These are phyloP conservation scores for Dryadula phaetusa DNA, from an alignment of 2,888 invertebrate genomes.

Conservation along the genomic window DNA sequence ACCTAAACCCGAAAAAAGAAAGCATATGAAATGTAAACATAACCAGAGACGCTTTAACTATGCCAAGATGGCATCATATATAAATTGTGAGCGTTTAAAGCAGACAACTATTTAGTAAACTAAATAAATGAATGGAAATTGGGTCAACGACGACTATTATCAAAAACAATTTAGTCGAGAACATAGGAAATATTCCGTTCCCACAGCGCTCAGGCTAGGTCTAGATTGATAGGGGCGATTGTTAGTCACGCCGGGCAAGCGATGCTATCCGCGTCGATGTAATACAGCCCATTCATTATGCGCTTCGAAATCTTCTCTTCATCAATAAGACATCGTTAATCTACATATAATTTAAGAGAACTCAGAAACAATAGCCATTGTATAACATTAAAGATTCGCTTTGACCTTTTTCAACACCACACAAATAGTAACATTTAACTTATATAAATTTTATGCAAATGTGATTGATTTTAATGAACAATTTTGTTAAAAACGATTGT, in stretches of 20 bases:
- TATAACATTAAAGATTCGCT: conserved; percentile 36
- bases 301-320: conserved; percentile 39
- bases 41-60: background rate
- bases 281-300: conserved; percentile 43
- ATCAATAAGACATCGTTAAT: conserved; percentile 44
- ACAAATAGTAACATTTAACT: too few species aligned
- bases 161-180: conserved; percentile 32
- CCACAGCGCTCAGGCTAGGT: conserved; percentile 33
- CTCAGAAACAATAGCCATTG: conserved; percentile 33
- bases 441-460: too few species aligned
- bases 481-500: too few species aligned
- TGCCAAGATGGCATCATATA: background rate
- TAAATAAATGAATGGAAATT: conserved; percentile 17
- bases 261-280: conserved; percentile 43
- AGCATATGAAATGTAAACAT: background rate
- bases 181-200: conserved; percentile 31
- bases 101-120: conserved; percentile 16
- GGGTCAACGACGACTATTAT: conserved; percentile 29
- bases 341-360: conserved; percentile 38
- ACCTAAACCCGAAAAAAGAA: too few species aligned
- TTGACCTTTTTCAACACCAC: too few species aligned
- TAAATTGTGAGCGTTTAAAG: conserved; percentile 4
- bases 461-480: too few species aligned
- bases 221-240: conserved; percentile 41
- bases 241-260: conserved; percentile 34